Evolutionary conservation across 2,113 vertebrate species (phyloP).

Genomic region (Charadrius vociferus): DNA sequence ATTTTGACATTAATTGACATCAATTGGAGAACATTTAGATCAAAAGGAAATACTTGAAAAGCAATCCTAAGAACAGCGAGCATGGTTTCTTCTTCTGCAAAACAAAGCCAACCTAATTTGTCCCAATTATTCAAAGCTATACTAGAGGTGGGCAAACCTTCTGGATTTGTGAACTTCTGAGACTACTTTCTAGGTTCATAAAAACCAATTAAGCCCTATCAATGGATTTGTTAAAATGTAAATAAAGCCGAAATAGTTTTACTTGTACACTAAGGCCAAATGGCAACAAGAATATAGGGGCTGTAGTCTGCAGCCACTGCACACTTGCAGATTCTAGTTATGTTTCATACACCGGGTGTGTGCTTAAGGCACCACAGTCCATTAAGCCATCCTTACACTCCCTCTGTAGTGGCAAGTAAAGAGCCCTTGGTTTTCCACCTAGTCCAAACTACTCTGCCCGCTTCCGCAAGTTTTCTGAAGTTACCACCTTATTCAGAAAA

Average conservation of each 20-base stretch:
- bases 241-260: background rate
- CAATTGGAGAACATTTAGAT: constrained; percentile 55
- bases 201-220: background rate
- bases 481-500: background rate
- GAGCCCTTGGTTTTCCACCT: background rate
- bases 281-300: background rate
- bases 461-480: background rate
- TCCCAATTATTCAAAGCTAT: constrained; percentile 9
- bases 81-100: background rate
- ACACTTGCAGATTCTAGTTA: background rate
- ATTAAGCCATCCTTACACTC: background rate
- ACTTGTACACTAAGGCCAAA: background rate
- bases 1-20: constrained; percentile 68
- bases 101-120: background rate
- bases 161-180: background rate
- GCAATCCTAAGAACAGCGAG: background rate
- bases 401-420: background rate
- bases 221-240: background rate
- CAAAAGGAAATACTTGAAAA: constrained; percentile 63
- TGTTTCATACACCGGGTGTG: background rate
- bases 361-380: background rate
- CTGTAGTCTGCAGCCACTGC: background rate
- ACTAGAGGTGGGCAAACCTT: background rate
- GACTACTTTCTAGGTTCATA: background rate
- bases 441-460: background rate